Percentiles rank a stretch among this genome's conserved stretches.
Conservation (phyloP, 2,888 invertebrate genomes). For the Ceramica pisi region DNA sequence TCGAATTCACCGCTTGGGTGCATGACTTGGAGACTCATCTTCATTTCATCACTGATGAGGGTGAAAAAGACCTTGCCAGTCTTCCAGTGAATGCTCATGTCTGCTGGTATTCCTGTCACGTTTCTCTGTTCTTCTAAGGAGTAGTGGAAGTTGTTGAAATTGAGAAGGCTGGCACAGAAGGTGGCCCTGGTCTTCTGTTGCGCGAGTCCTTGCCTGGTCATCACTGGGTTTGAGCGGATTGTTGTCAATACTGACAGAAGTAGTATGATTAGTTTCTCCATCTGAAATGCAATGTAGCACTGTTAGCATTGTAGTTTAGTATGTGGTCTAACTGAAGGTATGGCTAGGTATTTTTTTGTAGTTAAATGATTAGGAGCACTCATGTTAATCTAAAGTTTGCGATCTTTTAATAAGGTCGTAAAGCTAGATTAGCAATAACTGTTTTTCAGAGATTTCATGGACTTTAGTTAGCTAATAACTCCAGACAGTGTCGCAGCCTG, state of each 20-base stretch:
- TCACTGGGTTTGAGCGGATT: slow-evolving; percentile 73
- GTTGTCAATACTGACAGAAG: slow-evolving; percentile 67
- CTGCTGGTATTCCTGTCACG: slow-evolving; percentile 84
- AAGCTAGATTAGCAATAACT: neutral
- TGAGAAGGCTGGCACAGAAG: slow-evolving; percentile 75
- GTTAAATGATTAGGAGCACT: neutral
- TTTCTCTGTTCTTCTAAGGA: slow-evolving; percentile 74
- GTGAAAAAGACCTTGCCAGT: slow-evolving; percentile 84
- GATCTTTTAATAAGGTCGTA: neutral
- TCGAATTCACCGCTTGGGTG: slow-evolving; percentile 79
- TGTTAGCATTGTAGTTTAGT: neutral
- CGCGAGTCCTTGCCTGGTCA: slow-evolving; percentile 75
- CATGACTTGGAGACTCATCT: slow-evolving; percentile 82
- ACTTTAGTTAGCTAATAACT: neutral
- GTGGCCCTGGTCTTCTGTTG: slow-evolving; percentile 70
- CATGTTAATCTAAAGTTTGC: too few species aligned
- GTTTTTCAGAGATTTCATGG: neutral
- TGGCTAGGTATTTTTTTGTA: neutral
- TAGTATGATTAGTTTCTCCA: slow-evolving; percentile 70
- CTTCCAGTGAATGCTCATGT: slow-evolving; percentile 85
- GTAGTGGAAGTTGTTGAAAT: slow-evolving; percentile 82
- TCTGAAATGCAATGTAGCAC: slow-evolving; percentile 72
- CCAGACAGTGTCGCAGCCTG: too few species aligned
- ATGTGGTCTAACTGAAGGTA: neutral
- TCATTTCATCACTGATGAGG: slow-evolving; percentile 84